phyloP scores from a whole-genome alignment of 2,113 vertebrate genomes.

The Nothoprocta pentlandii region DNA sequence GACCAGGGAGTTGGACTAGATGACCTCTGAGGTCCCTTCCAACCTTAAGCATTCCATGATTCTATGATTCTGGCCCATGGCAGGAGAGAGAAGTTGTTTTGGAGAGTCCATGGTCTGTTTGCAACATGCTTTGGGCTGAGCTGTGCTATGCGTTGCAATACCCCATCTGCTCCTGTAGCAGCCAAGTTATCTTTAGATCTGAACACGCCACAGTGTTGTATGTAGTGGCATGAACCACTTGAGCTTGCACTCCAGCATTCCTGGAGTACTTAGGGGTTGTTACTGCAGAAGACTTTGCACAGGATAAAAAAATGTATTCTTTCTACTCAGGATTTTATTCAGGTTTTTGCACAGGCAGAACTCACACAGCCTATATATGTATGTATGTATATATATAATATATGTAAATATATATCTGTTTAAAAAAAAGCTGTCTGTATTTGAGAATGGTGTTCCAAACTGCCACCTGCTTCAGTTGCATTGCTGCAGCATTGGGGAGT shows the following conservation, averaged over 20 bases:
- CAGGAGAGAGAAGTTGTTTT: no score
- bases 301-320: background rate
- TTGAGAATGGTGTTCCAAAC: constrained; percentile 37
- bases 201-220: constrained; percentile 29
- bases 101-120: background rate
- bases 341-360: constrained; percentile 43
- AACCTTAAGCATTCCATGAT: no score
- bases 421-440: background rate
- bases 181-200: constrained; percentile 65
- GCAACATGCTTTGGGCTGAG: constrained; percentile 19
- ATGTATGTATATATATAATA: background rate
- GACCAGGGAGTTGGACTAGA: no score
- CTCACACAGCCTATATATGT: constrained; percentile 13
- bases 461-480: constrained; percentile 56
- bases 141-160: constrained; percentile 25
- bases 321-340: background rate
- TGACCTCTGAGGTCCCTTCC: no score
- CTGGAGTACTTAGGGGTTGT: constrained; percentile 31
- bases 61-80: no score
- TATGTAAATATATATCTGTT: background rate
- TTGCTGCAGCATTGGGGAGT: background rate
- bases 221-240: constrained; percentile 34
- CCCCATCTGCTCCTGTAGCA: constrained; percentile 58
- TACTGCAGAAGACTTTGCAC: constrained; percentile 13
- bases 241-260: constrained; percentile 1